Evolutionary conservation across 2,113 vertebrate genomes (phyloP).

Genomic region (Larimichthys crocea): DNA sequence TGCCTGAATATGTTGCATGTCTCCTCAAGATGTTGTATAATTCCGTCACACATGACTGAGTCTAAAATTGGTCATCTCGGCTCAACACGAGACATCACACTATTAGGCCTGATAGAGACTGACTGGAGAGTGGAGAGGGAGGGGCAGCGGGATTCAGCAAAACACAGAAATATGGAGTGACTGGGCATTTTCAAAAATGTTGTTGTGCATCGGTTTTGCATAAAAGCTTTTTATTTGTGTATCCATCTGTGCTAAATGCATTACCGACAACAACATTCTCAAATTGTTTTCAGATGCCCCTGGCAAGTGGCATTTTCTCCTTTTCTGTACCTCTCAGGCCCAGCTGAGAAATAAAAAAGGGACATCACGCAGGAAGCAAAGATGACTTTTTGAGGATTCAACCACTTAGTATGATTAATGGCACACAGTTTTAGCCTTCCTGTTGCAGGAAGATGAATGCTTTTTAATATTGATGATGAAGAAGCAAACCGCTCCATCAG

Average conservation of each 20-base stretch:
- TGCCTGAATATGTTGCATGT: conserved; percentile 47
- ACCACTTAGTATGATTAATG: conserved; percentile 30
- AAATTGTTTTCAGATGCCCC: conserved; percentile 55
- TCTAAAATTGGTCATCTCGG: conserved; percentile 66
- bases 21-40: conserved; percentile 49
- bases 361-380: conserved; percentile 24
- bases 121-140: conserved; percentile 32
- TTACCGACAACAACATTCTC: conserved; percentile 44
- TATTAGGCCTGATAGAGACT: conserved; percentile 47
- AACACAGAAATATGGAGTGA: conserved; percentile 50
- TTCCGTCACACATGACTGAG: conserved; percentile 64
- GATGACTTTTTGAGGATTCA: conserved; percentile 38
- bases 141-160: conserved; percentile 25
- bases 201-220: conserved; percentile 55
- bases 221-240: conserved; percentile 63
- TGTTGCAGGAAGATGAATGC: conserved; percentile 3
- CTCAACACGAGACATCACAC: conserved; percentile 53
- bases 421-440: not conserved
- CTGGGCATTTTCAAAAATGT: conserved; percentile 42
- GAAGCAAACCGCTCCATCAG: not conserved
- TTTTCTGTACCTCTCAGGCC: conserved; percentile 47
- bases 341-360: conserved; percentile 37
- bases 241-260: conserved; percentile 68
- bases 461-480: not conserved
- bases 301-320: conserved; percentile 41